Evolutionary conservation across 2,797 vertebrate species (phyloP).

Genomic region (Enteromius anoplus): DNA sequence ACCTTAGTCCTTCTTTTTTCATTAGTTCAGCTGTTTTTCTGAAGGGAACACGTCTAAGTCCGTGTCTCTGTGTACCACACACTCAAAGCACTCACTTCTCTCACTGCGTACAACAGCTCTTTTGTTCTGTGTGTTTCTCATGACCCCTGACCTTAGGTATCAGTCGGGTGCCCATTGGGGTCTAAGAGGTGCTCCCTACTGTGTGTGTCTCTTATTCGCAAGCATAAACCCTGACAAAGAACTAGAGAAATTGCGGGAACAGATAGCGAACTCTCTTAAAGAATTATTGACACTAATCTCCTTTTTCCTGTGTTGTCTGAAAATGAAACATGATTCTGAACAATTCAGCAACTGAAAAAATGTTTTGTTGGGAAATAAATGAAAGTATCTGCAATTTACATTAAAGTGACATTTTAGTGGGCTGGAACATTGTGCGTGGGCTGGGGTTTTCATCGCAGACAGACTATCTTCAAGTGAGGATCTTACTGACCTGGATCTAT

Average conservation of each 20-base stretch:
- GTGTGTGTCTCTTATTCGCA: constrained; percentile 37
- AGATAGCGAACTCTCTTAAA: constrained; percentile 32
- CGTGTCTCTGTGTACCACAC: constrained; percentile 30
- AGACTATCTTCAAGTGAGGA: constrained; percentile 35
- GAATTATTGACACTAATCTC: constrained; percentile 32
- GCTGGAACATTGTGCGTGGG: constrained; percentile 21
- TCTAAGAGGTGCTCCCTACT: constrained; percentile 50
- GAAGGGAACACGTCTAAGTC: constrained; percentile 31
- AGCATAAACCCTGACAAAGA: constrained; percentile 1
- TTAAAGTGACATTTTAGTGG: constrained; percentile 31
- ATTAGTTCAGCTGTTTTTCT: constrained; percentile 34
- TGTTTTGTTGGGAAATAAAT: background rate
- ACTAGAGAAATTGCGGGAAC: constrained; percentile 15
- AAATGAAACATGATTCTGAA: constrained; percentile 3
- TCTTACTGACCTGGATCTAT: constrained; percentile 29
- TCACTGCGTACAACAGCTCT: constrained; percentile 47
- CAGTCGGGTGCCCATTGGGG: constrained; percentile 57
- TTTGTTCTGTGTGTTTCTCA: constrained; percentile 67
- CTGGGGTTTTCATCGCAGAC: constrained; percentile 4
- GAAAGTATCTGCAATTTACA: constrained; percentile 30
- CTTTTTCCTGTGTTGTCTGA: background rate
- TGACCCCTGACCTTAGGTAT: constrained; percentile 61
- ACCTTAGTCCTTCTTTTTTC: constrained; percentile 51
- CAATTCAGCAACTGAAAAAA: constrained; percentile 8
- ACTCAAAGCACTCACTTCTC: constrained; percentile 39